Percentiles rank a stretch among this genome's conserved stretches.
Evolutionary conservation across 2,888 invertebrate genomes (phyloP).

Genomic region (Liodrosophila aerea): DNA sequence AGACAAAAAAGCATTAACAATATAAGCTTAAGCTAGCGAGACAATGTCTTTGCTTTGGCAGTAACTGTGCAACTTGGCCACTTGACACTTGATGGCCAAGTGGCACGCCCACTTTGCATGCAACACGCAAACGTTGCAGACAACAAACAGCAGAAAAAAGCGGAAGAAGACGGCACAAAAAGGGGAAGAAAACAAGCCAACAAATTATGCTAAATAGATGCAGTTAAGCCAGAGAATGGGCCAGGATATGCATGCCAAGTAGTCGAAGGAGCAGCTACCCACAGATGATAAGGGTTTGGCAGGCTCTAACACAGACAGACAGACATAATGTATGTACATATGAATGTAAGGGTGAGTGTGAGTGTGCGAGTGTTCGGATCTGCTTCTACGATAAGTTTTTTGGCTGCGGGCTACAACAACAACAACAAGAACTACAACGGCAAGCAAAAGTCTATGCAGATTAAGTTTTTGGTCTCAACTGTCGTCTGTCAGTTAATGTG

Average conservation of each 20-base stretch:
- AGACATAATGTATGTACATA: constrained; percentile 25
- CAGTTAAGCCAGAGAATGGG: constrained; percentile 46
- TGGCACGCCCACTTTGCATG: constrained; percentile 18
- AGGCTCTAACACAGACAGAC: constrained; percentile 25
- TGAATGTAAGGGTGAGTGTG: constrained; percentile 11
- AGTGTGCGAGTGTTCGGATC: constrained; percentile 1
- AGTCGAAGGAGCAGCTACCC: constrained; percentile 27
- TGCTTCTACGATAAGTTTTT: constrained; percentile 49
- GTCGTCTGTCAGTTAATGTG: constrained; percentile 39
- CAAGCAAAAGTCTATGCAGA: constrained; percentile 26
- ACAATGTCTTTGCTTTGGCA: constrained; percentile 24
- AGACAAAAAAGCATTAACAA: too few species aligned
- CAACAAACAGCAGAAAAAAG: constrained; percentile 9
- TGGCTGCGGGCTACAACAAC: constrained; percentile 15
- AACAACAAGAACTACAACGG: too few species aligned
- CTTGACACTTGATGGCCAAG: constrained; percentile 46
- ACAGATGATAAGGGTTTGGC: constrained; percentile 65
- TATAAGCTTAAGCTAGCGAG: too few species aligned
- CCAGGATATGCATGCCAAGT: constrained; percentile 66
- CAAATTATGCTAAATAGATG: constrained; percentile 75
- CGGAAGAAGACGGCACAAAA: background rate
- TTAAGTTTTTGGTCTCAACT: constrained; percentile 24
- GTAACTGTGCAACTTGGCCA: constrained; percentile 43
- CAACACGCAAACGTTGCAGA: constrained; percentile 24
- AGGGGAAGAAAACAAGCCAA: constrained; percentile 41